Base-by-base conservation (phyloP, 1,140 invertebrate genomes). In the Zaprionus gabonicus region DNA sequence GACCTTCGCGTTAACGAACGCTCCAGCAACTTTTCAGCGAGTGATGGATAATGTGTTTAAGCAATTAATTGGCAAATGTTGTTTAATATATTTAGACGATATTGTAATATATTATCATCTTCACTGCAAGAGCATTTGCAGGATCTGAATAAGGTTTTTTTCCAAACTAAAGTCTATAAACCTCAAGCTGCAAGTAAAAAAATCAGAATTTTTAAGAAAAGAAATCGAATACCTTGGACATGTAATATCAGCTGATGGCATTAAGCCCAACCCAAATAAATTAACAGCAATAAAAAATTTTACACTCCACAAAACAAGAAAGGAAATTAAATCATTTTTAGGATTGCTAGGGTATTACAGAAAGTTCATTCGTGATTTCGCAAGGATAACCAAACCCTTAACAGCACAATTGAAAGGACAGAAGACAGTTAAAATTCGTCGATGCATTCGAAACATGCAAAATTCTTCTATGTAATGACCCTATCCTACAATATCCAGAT, bases 61-160 rank as follows among this genome's bases (percentile, higher is more conserved):
- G 23, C 74, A 78, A 10, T 51, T 77, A 2, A 51, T 66, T 5
- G 66, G 72, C 1, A 78, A 76, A 41, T 68, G 36, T 17, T 81
- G 76, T 41, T 58, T 80, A 25, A 59, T 82, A 15, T 87, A 87
- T 17, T 34, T 87, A 17, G 76, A 87, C 25, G 79, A 87, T 23
- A 82, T 87, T 12, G 75, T 81, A 15, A 20, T 20, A 44, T 85
- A 0, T 73, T 59, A 53, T 73, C 78, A 0, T 59, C 83, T 10
- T 72, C 68, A 4, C 67, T 94, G 34, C 76, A 93, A 60, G 60
- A 92, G 72, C 91, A 93, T 62, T 62, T 75, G 10, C 6, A 68
- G 36, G 88, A 90, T 36, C 63, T 93, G 34, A 62, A 56, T 57
- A 66, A 86, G 66, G 86, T 20, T 94, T 4, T 93, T 94, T 53